Base-by-base conservation (phyloP, 2,113 vertebrate genomes). In the Embiotoca jacksoni region DNA sequence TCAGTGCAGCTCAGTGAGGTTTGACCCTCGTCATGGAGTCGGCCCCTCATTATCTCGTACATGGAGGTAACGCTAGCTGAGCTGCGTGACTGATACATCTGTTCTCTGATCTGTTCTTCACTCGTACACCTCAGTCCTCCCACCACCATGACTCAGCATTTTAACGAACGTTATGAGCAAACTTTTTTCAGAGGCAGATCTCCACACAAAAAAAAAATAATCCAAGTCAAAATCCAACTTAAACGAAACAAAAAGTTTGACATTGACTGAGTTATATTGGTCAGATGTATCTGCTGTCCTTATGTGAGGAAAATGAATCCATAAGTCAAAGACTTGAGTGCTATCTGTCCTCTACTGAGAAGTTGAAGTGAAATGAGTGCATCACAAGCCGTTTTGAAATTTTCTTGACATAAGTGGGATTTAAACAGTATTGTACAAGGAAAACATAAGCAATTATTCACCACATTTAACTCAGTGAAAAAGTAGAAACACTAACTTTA, bases 61-160 rank as follows among this genome's bases (percentile, higher is more conserved):
- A 79, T 67, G 71, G 47, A 76, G 50, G 71, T 62, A 77, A 82
- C 72, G 33, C 44, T 63, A 80, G 50, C 81, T 41, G 61, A 53
- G 61, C 81, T 39, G 64, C 52, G 58, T 72, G 79, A 73, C 57
- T 69, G 84, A 87, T 83, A 69, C 30, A 58, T 32, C 49, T 71
- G 32, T 75, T 37, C 73, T 83, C 82, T 90, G 63, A 89, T 85
- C 75, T 67, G 44, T 69, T 82, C 67, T 37, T 65, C 67, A 52
- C 52, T 65, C n/a, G 35, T 23, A 75, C 71, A 81, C 73, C 60
- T 84, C 46, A 49, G 66, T 74, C 85, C 67, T 77, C 78, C 76
- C 64, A 59, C 62, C 30, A 15, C 35, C 46, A 5, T 83, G 81
- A 86, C 77, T 89, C 79, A 52, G 52, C 41, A 44, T 75, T 77